Conservation (phyloP, 2,113 vertebrate genomes). For the Petroica traversi region DNA sequence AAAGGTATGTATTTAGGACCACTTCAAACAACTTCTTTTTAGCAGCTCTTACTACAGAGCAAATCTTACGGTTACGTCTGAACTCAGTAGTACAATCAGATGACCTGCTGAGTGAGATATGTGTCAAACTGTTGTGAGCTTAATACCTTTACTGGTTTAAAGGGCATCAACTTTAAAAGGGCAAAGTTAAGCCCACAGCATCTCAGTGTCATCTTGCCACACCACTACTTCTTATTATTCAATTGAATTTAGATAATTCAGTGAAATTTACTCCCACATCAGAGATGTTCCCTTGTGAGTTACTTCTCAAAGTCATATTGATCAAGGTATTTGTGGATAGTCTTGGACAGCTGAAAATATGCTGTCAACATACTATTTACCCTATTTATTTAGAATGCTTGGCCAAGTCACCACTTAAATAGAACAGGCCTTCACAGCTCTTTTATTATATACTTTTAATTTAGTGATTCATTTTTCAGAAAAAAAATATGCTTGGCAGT, state of each 20-base stretch:
- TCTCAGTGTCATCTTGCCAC: not conserved
- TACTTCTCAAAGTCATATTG: not conserved
- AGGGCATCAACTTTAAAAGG: not conserved
- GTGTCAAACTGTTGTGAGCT: not conserved
- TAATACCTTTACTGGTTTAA: not conserved
- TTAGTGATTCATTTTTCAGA: not conserved
- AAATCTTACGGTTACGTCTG: not conserved
- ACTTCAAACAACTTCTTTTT: constrained; percentile 11
- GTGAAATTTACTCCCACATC: not conserved
- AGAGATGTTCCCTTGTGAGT: not conserved
- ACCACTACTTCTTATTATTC: not conserved
- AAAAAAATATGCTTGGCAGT: not conserved
- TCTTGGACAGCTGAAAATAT: not conserved
- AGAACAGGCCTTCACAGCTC: not conserved
- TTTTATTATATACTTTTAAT: not conserved
- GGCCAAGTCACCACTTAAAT: not conserved
- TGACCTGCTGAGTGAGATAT: not conserved
- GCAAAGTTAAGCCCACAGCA: not conserved
- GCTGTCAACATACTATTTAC: not conserved
- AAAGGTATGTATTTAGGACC: not conserved
- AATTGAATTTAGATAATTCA: not conserved
- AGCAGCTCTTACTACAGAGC: not conserved
- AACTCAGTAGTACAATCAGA: not conserved
- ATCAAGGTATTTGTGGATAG: not conserved
- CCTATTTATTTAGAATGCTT: not conserved